Percentiles rank a stretch among this genome's conserved stretches.
Conservation (phyloP, 2,797 vertebrate species). For the Danio albolineatus region DNA sequence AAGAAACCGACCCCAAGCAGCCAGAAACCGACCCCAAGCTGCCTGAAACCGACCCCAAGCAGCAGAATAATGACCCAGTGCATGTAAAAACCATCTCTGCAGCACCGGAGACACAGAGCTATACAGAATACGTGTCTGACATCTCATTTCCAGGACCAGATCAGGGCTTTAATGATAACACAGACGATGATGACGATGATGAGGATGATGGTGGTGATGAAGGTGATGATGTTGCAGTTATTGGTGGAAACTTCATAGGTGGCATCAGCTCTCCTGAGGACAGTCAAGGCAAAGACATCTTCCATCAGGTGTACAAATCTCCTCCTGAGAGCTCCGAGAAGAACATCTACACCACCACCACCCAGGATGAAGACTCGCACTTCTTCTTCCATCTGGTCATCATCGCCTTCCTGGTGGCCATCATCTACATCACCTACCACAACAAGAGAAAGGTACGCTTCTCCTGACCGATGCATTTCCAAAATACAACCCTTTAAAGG, state of each 20-base stretch:
- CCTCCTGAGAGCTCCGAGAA: background rate
- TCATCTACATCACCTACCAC: constrained; percentile 93
- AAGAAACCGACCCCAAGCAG: no score
- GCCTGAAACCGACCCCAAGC: no score
- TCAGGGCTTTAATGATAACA: background rate
- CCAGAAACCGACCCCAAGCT: no score
- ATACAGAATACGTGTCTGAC: background rate
- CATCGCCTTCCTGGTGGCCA: constrained; percentile 90
- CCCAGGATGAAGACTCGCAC: constrained; percentile 88
- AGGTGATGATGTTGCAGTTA: no score
- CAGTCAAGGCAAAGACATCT: constrained; percentile 34
- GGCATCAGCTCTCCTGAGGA: background rate
- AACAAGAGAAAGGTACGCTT: constrained; percentile 94
- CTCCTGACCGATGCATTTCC: background rate
- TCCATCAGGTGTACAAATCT: background rate
- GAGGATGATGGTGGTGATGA: background rate
- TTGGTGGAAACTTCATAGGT: background rate
- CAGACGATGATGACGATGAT: background rate
- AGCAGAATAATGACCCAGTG: no score
- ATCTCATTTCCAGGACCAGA: background rate
- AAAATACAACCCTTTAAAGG: no score
- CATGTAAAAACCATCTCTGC: background rate
- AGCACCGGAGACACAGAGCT: background rate
- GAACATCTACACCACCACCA: constrained; percentile 70
- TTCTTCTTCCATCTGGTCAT: constrained; percentile 95